A percentile compares a stretch with the other conserved stretches of the same genome.
phyloP scores from a whole-genome alignment of 2,888 invertebrate species.

The Phalera bucephala region DNA sequence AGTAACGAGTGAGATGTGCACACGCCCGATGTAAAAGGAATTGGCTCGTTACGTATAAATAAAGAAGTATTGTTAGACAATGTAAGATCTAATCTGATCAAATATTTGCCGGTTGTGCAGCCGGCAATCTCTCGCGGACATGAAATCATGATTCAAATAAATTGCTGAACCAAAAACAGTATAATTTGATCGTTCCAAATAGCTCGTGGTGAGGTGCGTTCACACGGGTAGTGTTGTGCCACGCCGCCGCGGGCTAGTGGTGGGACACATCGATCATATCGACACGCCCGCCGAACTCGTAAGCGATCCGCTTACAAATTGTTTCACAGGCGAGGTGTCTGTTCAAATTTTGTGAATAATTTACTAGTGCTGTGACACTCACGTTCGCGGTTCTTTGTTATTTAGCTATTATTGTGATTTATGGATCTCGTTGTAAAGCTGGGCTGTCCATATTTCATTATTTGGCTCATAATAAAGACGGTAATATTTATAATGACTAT shows the following conservation, averaged over 20 bases:
- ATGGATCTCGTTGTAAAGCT: background rate
- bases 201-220: conserved; percentile 27
- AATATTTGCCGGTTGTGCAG: conserved; percentile 34
- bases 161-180: conserved; percentile 44
- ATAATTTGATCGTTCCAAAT: conserved; percentile 45
- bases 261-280: conserved; percentile 36
- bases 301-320: conserved; percentile 3
- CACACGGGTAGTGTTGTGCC: conserved; percentile 38
- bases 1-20: background rate
- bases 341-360: background rate
- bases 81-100: conserved; percentile 22
- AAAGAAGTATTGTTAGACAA: conserved; percentile 2
- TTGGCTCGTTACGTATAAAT: conserved; percentile 12
- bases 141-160: conserved; percentile 44
- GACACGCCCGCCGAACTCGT: conserved; percentile 16
- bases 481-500: background rate
- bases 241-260: conserved; percentile 16
- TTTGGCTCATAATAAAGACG: background rate
- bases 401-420: conserved; percentile 1
- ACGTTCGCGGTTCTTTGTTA: background rate
- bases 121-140: conserved; percentile 27
- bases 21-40: background rate
- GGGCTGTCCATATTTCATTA: background rate
- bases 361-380: background rate
- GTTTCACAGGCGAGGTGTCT: conserved; percentile 1